Evolutionary conservation across 2,888 invertebrate genomes (phyloP), one percentile per base, ranked within the genome.

Genomic region (Polymixis lichenea): DNA sequence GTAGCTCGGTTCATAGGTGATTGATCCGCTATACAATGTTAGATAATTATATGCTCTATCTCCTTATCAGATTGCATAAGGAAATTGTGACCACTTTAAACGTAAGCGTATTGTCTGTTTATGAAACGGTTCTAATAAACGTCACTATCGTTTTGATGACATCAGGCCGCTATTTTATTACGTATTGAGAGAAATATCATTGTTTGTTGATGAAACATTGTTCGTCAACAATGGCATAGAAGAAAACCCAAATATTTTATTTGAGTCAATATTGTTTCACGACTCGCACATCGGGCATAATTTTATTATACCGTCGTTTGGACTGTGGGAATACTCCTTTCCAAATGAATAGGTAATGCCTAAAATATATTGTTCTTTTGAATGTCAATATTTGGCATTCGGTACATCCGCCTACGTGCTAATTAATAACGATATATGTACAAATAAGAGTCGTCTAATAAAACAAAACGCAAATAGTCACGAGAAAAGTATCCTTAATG

Each of bases 1-100:
- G 69, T 78, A 84, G 51, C 82, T 83, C 83, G 83, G 92, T 92
- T 92, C 92, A 93, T 90, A 93, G 92, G 92, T 91, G 93, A 93
- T 93, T 90, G 94, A 93, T 94, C 91, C 84, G 83, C 68, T 55
- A 38, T 76, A 82, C 87, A 81, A 78, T 86, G 84, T 89, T 88
- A 88, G 84, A 88, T 90, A 84, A 89, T 82, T 86, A 73, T 77
- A 85, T 83, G 78, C 72, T 64, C 62, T 75, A 68, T 73, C 62
- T 81, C 15, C 55, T 77, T 72, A 61, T 70, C 62, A 61, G 58
- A 75, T 80, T 81, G 67, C 62, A 72, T 80, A 79, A 80, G 73
- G 75, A 77, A 80, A 83, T 76, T 67, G 51, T 84, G 49, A 62
- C 51, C 46, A 62, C 46, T 61, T 49, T 51, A 66, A 60, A 73